phyloP scores from a whole-genome alignment of 2,888 invertebrate genomes.

The Agrochola lychnidis region DNA sequence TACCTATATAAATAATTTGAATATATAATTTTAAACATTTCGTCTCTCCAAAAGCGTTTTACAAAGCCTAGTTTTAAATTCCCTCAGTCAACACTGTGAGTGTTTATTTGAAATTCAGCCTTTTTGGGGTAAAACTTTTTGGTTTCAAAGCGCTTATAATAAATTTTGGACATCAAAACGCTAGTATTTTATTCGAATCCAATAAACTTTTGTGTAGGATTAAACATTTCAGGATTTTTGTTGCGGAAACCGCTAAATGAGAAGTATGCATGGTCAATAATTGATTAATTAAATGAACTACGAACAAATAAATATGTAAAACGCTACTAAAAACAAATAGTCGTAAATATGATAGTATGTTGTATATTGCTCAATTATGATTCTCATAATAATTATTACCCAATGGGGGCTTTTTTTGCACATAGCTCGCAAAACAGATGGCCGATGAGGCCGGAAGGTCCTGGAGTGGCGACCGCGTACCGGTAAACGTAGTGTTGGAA shows the following conservation, averaged over 20 bases:
- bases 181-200: slow-evolving; percentile 36
- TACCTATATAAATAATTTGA: not conserved
- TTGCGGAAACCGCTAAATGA: not conserved
- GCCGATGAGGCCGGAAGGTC: no score
- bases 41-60: not conserved
- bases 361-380: no score
- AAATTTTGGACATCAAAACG: slow-evolving; percentile 33
- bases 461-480: no score
- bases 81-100: slow-evolving; percentile 32
- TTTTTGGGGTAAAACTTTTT: slow-evolving; percentile 46
- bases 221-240: slow-evolving; percentile 15
- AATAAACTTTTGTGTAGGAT: slow-evolving; percentile 31
- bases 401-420: no score
- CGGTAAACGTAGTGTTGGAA: no score
- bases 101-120: slow-evolving; percentile 40
- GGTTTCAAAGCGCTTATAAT: slow-evolving; percentile 33
- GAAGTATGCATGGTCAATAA: not conserved
- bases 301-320: not conserved
- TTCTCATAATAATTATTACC: no score
- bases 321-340: not conserved
- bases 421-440: no score
- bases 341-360: no score
- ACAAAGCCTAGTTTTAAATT: slow-evolving; percentile 44
- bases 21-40: slow-evolving; percentile 20
- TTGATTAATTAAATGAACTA: not conserved